Evolutionary conservation across 2,888 invertebrate genomes (phyloP), one percentile per base, ranked within the genome.

Genomic region (Lamellibrachia satsuma): DNA sequence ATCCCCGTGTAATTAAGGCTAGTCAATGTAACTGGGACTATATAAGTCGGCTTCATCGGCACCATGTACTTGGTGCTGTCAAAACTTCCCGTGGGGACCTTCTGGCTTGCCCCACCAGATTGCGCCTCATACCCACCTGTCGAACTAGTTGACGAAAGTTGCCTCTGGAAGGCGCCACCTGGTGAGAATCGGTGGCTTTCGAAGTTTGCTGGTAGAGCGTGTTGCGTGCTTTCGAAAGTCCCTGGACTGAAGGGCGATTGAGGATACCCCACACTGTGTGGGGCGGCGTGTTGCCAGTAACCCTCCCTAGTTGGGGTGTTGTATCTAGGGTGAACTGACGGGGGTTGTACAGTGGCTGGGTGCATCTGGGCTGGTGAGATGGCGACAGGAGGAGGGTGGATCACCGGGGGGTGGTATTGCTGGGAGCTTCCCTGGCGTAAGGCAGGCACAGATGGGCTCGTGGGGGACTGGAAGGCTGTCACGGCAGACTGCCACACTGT

Each of bases 101-200:
- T 60, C 11, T 60, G 60, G 60, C 22, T 15, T n/a, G 22, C 22
- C 6, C 15, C 75, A 75, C 75, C 75, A 75, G 75, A 75, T 11
- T 15, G 75, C 75, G 75, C 75, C n/a, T 75, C 75, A 75, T 75
- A 75, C 75, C 75, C 75, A 75, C 75, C n/a, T 11, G 75, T 75
- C 3, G 15, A 22, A 6, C 22, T 22, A 75, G 22, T 75, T 15
- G 75, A 15, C 75, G 75, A 75, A 75, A 75, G 75, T 75, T 75
- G 75, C 75, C 75, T 75, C 75, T 75, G 75, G n/a, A 75, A 75
- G 75, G 75, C 75, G 75, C 75, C 75, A 75, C 75, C 75, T 75
- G 75, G 75, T 6, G 75, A 75, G 22, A 75, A 75, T 6, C 75
- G 75, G 75, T 75, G 75, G 75, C 75, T 75, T 75, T 75, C 75